Base-by-base conservation (phyloP, 2,797 vertebrate species). In the Oryzias sinensis region DNA sequence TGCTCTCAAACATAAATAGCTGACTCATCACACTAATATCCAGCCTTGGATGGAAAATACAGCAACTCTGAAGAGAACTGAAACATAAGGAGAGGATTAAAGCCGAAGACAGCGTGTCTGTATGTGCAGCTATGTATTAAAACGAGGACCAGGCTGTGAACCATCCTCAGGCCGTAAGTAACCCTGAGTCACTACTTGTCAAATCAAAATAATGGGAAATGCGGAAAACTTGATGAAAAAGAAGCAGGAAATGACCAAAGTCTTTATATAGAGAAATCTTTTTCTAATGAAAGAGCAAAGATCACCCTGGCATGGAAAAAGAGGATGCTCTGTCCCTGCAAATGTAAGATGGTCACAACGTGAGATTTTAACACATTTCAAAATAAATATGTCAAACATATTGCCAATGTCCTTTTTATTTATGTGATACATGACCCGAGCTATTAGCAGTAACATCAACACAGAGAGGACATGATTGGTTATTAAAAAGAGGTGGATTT, bases 11-110 rank as follows among this genome's bases (percentile, higher is more conserved):
- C 44, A 74, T 78, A 66, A 70, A 65, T 37, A 55, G 59, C 69
- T 74, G 74, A 86, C 53, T 85, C 79, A 68, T 69, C 52, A 46
- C 15, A 4, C 57, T 76, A 75, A 86, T 69, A 72, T 75, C 62
- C 62, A 62, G 65, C 46, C 49, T 59, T 45, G 52, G 53, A 33
- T 59, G 22, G 58, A 77, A 70, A 46, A 51, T 41, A 74, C 46
- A 67, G 29, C 42, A 40, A 44, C 50, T 59, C 68, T n/a, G 57
- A 25, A 66, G 68, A 57, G 44, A 77, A 66, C 72, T 62, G 70
- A 73, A 79, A 53, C 55, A 61, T 20, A 61, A 56, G 47, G 60
- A 49, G 53, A 29, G n/a, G 52, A 65, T 59, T 43, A 69, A 70
- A 67, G 65, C 79, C 65, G 45, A 58, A 71, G 70, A 74, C 67